Percentiles rank a stretch among this genome's conserved stretches.
These are phyloP conservation scores for Chondrilla cf. caribensis DNA, from an alignment of 37 sponge, comb jelly and placozoan species.

Conservation along the genomic window DNA sequence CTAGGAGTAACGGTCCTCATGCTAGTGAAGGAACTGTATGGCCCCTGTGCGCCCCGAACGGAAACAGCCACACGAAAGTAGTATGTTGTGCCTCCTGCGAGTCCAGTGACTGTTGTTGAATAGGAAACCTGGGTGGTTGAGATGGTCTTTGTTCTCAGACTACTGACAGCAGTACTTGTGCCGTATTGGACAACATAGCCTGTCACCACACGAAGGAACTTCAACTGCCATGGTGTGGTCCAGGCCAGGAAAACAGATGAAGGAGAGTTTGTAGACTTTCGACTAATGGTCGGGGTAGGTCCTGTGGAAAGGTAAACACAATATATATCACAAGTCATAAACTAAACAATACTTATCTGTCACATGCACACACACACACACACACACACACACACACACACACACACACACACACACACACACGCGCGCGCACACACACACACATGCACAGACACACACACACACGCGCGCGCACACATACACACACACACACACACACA, in stretches of 20 bases:
- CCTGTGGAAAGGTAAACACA: not conserved
- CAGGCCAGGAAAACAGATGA: not conserved
- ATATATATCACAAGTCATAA: no score
- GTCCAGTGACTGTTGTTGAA: not conserved
- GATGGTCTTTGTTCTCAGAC: not conserved
- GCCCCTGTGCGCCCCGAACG: not conserved
- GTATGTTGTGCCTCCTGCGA: not conserved
- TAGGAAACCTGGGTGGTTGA: not conserved
- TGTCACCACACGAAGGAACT: not conserved
- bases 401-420: no score
- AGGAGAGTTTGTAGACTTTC: not conserved
- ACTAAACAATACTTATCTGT: no score
- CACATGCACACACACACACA: no score
- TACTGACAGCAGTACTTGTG: not conserved
- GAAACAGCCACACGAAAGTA: not conserved
- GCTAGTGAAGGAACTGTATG: not conserved
- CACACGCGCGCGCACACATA: no score
- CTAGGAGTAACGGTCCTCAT: not conserved
- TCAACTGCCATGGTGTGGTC: not conserved
- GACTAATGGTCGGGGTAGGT: not conserved
- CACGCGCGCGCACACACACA: no score
- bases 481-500: no score
- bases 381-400: no score
- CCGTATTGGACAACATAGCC: not conserved
- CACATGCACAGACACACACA: no score